Conservation (phyloP, 2,113 vertebrate genomes). For the Ochotona princeps region DNA sequence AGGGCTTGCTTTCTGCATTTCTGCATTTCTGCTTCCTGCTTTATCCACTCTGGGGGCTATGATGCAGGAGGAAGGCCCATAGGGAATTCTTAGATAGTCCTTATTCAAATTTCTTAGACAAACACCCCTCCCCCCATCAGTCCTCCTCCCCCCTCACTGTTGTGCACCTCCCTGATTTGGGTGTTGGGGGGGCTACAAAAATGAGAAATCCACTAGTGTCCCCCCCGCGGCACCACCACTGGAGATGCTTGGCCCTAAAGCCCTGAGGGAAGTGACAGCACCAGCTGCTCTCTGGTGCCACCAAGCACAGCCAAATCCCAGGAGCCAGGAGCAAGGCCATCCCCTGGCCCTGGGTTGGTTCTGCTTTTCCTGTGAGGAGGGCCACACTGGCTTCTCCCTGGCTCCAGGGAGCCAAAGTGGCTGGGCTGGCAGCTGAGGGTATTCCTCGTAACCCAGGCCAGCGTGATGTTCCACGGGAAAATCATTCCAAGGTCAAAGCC, state of each 20-base stretch:
- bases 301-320: not conserved
- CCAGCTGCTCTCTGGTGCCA: constrained; percentile 45
- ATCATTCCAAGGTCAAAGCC: not conserved
- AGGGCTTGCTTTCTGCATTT: not conserved
- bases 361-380: not conserved
- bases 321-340: not conserved
- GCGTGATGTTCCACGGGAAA: not conserved
- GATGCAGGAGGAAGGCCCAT: not conserved
- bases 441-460: not conserved
- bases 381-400: not conserved
- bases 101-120: not conserved
- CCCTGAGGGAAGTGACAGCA: not conserved
- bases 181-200: not conserved
- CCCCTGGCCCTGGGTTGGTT: constrained; percentile 33
- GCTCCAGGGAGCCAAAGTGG: not conserved
- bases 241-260: not conserved
- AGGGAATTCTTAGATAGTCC: not conserved
- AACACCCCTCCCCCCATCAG: fast-evolving
- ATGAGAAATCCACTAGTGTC: not conserved
- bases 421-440: not conserved
- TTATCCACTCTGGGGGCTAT: not conserved
- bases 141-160: not conserved
- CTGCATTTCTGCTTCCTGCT: too few relatives aligned
- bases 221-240: not conserved
- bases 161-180: not conserved